Evolutionary conservation across 2,113 vertebrate species (phyloP), one percentile per base, ranked within the genome.

Genomic region (Pagrus major): DNA sequence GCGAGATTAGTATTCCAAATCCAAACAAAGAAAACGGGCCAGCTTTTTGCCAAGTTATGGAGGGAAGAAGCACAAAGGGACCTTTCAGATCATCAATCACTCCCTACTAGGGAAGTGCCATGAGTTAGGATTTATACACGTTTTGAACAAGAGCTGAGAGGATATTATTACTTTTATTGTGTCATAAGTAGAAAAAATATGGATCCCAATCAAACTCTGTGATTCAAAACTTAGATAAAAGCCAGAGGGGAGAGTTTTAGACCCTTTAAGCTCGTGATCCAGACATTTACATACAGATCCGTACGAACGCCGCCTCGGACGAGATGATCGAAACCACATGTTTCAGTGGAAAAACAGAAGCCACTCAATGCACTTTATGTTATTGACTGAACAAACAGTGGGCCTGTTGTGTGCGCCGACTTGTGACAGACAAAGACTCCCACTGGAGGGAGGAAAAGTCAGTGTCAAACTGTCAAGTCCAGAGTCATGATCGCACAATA

Each of bases 391-490:
- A 59, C 27, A 64, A 63, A 85, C 77, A 92, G 77, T 52, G 47
- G 59, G 35, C 15, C 83, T 42, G 71, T 83, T 86, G 81, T 86
- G 64, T 55, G 61, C 1, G 25, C 51, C 60, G 5, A 58, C 42
- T 78, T 21, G 54, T 21, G 52, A 73, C 72, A 10, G 35, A 85
- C 82, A 88, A 79, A 89, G 85, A 80, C 74, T 46, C 80, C 69
- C 81, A 78, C 71, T 56, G 69, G 64, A 78, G 39, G 61, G 49
- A 35, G 75, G 46, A 47, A 78, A 78, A 68, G 78, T 79, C 71
- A 54, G 83, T 72, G 88, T 90, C 84, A 86, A 80, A 86, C 76
- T 63, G 81, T 85, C 81, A 87, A 68, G 56, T 85, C 75, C 81
- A 71, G 80, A 60, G 58, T 64, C 75, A 23, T 12, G 12, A 80